Evolutionary conservation across 2,113 vertebrate genomes (phyloP), one percentile per base, ranked within the genome.

Genomic region (Saimiri boliviensis): DNA sequence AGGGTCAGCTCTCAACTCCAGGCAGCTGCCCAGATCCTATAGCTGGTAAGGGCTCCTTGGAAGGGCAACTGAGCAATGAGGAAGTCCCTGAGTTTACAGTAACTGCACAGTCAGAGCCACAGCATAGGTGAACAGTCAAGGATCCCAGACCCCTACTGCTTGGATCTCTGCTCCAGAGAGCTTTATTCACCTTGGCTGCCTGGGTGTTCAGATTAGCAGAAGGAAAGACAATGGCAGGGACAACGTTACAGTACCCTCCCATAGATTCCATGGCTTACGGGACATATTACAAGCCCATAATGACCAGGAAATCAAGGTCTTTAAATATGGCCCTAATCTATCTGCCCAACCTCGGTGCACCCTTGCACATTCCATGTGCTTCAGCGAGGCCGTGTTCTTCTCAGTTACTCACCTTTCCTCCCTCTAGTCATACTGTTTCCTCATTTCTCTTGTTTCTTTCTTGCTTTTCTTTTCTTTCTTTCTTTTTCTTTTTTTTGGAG

Each of bases 121-220:
- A 37, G 54, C 74, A 32, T 2, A 45, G 32, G 12, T 6, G 40
- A 68, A 56, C 87, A 37, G 68, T 20, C 66, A 54, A 7, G 49
- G 45, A 37, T 10, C 17, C 16, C 3, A 35, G 49, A 1, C 4
- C 17, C 30, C 27, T 3, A 25, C 8, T 23, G 2, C 32, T 17
- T 70, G 47, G 17, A 21, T 30, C 25, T 81, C 82, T 85, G 35
- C 54, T 85, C 45, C 30, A 47, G 30, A 74, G 27, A n/a, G 7
- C 32, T 93, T 79, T 58, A 87, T 81, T 10, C 21, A 76, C 49
- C 8, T 42, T 40, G 21, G 60, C n/a, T 84, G 10, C 20, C 58
- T 32, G 11, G 25, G 23, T 63, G 71, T 52, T 95, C 87, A 23
- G 60, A 63, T 73, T 79, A 71, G 56, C 14, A 27, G 11, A n/a